Percentiles rank a stretch among this genome's conserved stretches.
Conservation (phyloP, 2,888 invertebrate genomes). For the Brachypterus glaber region DNA sequence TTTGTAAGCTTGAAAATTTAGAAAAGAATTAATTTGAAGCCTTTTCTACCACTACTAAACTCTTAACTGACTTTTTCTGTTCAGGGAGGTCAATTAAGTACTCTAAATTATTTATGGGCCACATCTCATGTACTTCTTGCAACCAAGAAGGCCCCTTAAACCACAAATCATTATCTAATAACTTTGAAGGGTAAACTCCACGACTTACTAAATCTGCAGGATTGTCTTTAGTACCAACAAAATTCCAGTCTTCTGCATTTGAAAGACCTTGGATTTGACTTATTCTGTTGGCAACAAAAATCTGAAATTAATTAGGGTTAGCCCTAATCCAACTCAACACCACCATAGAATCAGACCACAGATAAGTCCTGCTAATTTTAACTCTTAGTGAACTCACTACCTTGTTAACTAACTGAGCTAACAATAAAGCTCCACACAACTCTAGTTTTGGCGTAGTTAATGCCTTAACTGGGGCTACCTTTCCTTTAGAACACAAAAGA, state of each 20-base stretch:
- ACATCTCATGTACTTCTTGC: background rate
- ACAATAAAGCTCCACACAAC: background rate
- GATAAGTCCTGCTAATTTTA: background rate
- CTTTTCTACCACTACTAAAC: too few species aligned
- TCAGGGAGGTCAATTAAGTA: too few species aligned
- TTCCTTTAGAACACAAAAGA: slow-evolving; percentile 15
- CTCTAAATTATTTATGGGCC: too few species aligned
- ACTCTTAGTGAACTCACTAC: background rate
- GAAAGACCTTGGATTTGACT: background rate
- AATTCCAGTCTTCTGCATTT: background rate
- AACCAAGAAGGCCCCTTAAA: slow-evolving; percentile 8
- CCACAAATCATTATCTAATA: slow-evolving; percentile 6
- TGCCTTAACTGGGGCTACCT: background rate
- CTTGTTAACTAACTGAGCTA: background rate
- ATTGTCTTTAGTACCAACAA: background rate
- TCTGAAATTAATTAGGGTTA: background rate
- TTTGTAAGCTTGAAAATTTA: too few species aligned
- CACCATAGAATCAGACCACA: background rate
- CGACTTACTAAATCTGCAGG: slow-evolving; percentile 5
- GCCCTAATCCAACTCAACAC: background rate
- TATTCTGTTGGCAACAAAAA: background rate
- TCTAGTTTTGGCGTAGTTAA: background rate
- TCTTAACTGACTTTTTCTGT: too few species aligned
- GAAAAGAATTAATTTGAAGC: slow-evolving; percentile 1
- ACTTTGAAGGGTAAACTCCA: slow-evolving; percentile 2